phyloP scores from a whole-genome alignment of 2,888 invertebrate genomes.

The Cephus sareptanus region DNA sequence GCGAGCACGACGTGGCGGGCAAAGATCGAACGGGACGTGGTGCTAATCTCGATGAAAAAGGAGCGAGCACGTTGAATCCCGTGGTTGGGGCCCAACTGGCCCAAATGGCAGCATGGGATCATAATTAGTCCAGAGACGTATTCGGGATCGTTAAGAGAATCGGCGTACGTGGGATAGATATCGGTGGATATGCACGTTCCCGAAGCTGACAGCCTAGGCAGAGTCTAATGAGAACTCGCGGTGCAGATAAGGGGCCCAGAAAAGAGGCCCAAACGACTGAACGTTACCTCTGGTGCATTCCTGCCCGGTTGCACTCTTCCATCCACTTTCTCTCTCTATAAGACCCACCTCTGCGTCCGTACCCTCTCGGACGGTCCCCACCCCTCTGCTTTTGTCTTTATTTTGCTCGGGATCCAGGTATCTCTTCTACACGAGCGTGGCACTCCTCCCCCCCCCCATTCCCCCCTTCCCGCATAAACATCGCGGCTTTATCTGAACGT shows the following conservation, averaged over 20 bases:
- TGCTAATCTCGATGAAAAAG: conserved; percentile 32
- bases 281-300: conserved; percentile 41
- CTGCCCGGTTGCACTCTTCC: conserved; percentile 42
- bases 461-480: conserved; percentile 54
- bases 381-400: conserved; percentile 51
- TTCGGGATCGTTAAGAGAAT: too few species aligned
- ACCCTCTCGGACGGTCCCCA: conserved; percentile 8
- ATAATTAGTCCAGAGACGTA: too few species aligned
- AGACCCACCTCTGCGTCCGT: background rate
- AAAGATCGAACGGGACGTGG: conserved; percentile 36
- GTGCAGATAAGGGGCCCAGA: conserved; percentile 31
- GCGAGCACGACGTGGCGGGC: conserved; percentile 31
- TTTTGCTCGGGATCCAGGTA: conserved; percentile 48
- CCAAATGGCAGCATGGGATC: too few species aligned
- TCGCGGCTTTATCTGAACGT: conserved; percentile 58
- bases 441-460: conserved; percentile 32
- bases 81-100: background rate
- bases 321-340: conserved; percentile 14
- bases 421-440: conserved; percentile 29
- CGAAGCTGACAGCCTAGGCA: background rate
- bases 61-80: background rate
- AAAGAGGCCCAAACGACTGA: conserved; percentile 29
- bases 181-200: too few species aligned
- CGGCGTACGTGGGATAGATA: too few species aligned
- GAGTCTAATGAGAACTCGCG: conserved; percentile 19